Percentiles rank a stretch among this genome's conserved stretches.
Conservation (phyloP, 2,113 vertebrate genomes). For the Peromyscus polionotus region DNA sequence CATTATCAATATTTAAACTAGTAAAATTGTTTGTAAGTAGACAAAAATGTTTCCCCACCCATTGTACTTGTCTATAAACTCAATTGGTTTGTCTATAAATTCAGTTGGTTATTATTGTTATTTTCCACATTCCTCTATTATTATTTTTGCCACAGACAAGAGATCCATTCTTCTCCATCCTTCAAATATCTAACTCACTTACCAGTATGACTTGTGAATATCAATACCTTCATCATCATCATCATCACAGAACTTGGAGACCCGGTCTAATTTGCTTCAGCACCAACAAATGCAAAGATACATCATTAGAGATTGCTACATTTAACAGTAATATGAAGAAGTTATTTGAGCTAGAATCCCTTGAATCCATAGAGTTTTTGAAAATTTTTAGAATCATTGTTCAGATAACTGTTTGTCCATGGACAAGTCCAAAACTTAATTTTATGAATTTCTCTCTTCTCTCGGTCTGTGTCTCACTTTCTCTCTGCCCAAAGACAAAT, state of each 20-base stretch:
- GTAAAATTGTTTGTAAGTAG: background rate
- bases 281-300: constrained; percentile 44
- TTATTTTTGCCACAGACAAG: background rate
- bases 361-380: background rate
- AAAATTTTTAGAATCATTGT: background rate
- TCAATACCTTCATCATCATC: background rate
- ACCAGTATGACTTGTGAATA: background rate
- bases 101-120: background rate
- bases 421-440: background rate
- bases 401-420: background rate
- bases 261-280: background rate
- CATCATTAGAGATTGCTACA: constrained; percentile 33
- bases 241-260: background rate
- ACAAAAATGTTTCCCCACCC: background rate
- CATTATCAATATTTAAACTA: background rate
- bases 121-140: background rate
- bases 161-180: background rate
- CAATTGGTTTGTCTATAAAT: background rate
- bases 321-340: background rate
- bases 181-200: constrained; percentile 40
- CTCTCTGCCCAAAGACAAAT: too few relatives aligned
- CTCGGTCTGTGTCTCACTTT: background rate
- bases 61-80: background rate
- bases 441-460: background rate
- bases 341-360: background rate